These are phyloP conservation scores for Tenthredo amoena DNA, from an alignment of 2,888 invertebrate genomes.

Conservation along the genomic window DNA sequence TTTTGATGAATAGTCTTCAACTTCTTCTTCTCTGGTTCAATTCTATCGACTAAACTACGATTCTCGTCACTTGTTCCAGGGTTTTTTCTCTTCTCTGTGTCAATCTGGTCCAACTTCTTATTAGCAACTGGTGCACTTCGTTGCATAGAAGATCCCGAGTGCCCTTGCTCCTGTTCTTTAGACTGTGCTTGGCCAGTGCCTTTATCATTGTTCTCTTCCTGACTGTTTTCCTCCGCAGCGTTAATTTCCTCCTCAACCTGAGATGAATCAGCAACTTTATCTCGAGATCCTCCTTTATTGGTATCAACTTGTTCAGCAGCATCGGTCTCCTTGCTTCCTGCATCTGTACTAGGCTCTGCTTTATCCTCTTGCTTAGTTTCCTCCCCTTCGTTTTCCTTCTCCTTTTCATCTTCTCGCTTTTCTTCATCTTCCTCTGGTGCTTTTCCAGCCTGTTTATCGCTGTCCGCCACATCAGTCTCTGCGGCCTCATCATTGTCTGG, in stretches of 20 bases:
- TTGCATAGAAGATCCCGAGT: conserved; percentile 79
- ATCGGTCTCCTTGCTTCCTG: conserved; percentile 73
- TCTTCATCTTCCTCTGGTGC: conserved; percentile 68
- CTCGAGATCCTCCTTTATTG: conserved; percentile 75
- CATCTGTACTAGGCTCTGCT: conserved; percentile 72
- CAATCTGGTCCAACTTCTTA: conserved; percentile 77
- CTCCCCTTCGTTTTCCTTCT: conserved; percentile 72
- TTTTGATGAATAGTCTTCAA: conserved; percentile 81
- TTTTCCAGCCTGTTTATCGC: conserved; percentile 71
- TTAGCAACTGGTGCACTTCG: conserved; percentile 75
- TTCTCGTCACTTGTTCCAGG: conserved; percentile 89
- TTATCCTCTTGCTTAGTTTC: conserved; percentile 67
- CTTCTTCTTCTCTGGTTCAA: conserved; percentile 84
- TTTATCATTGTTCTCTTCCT: conserved; percentile 82
- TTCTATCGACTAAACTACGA: conserved; percentile 84
- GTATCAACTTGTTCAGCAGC: conserved; percentile 79
- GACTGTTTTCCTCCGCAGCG: conserved; percentile 78
- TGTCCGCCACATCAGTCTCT: conserved; percentile 73
- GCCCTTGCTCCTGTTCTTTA: conserved; percentile 86
- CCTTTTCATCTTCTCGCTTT: conserved; percentile 75
- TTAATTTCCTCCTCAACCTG: conserved; percentile 77
- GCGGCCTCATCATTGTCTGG: conserved; percentile 75
- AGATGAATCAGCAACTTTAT: conserved; percentile 78
- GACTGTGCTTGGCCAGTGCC: conserved; percentile 88
- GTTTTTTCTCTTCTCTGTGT: conserved; percentile 82